phyloP scores from a whole-genome alignment of 2,888 invertebrate species.

The Nemurella pictetii region DNA sequence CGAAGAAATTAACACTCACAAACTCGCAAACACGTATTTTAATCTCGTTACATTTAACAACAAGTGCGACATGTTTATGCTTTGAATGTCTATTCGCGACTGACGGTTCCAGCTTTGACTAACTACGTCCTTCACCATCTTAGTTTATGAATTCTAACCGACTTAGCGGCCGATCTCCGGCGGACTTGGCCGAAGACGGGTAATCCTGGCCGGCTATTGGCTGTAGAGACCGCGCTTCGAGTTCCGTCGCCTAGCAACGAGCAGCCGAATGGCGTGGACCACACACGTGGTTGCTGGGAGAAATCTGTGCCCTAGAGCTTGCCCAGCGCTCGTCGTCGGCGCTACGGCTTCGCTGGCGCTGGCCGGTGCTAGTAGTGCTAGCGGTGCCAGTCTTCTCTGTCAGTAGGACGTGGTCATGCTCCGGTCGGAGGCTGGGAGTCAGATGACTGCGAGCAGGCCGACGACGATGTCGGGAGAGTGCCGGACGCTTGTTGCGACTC shows the following conservation, averaged over 20 bases:
- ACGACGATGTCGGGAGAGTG: too few species aligned
- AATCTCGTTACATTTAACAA: background rate
- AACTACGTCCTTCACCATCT: constrained; percentile 26
- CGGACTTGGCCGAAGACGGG: constrained; percentile 33
- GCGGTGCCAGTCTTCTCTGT: too few species aligned
- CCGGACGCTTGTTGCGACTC: too few species aligned
- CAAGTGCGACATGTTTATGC: constrained; percentile 8
- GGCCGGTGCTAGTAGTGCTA: too few species aligned
- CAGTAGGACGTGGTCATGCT: too few species aligned
- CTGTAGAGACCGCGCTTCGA: background rate
- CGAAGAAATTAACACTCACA: constrained; percentile 4
- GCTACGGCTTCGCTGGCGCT: background rate
- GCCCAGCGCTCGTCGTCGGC: background rate
- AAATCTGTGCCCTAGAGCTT: constrained; percentile 28
- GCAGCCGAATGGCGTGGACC: constrained; percentile 40
- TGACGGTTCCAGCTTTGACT: constrained; percentile 20
- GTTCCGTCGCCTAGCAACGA: constrained; percentile 38
- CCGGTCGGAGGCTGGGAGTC: background rate
- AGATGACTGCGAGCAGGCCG: background rate
- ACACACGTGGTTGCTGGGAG: constrained; percentile 38
- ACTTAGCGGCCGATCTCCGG: constrained; percentile 27
- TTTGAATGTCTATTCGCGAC: constrained; percentile 16
- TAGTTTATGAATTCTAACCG: background rate
- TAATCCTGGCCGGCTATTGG: constrained; percentile 10
- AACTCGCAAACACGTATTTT: constrained; percentile 19